Base-by-base conservation (phyloP, 2,113 vertebrate species). In the Solea solea region DNA sequence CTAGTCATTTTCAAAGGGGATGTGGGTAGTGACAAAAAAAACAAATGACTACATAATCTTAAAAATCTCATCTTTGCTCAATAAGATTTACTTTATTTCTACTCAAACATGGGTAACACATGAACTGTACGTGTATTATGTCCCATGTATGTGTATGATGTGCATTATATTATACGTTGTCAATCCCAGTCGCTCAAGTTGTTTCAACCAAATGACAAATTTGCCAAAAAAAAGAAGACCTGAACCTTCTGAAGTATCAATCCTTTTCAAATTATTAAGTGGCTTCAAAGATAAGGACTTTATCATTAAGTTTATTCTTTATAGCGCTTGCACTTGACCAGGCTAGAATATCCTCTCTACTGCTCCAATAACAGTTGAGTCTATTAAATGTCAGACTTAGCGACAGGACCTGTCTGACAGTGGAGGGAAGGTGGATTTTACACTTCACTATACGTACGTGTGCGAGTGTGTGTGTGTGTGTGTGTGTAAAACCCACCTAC, bases 361-460 rank as follows among this genome's bases (percentile, higher is more conserved):
- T 44, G 40, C 45, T 72, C 58, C 16, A 10, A 49, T 27, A 72
- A 46, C 63, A 72, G 51, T 40, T 46, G 21, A 77, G 68, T 82
- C 70, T 58, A 83, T 84, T 85, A 79, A 76, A 81, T 42, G 28
- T 65, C 51, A 76, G 69, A 70, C 61, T 69, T 68, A 61, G 65
- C 53, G 60, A 40, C 53, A 63, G 42, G 67, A 25, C 39, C 68
- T 21, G 55, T 74, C 65, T 87, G 69, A 79, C 77, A 78, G 82
- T 8, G 64, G 73, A 82, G 69, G 68, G 68, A 76, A 78, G 80
- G 15, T 70, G 68, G 79, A 83, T 76, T 65, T 64, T 64, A 82
- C 52, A 40, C 55, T 51, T 56, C 55, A 60, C 16, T 46, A 39
- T 16, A 11, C 34, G 28, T 50, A 39, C 53, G 44, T 51, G 50